Evolutionary conservation across 1,140 invertebrate genomes (phyloP), one percentile per base, ranked within the genome.

Genomic region (Trichogramma pretiosum): DNA sequence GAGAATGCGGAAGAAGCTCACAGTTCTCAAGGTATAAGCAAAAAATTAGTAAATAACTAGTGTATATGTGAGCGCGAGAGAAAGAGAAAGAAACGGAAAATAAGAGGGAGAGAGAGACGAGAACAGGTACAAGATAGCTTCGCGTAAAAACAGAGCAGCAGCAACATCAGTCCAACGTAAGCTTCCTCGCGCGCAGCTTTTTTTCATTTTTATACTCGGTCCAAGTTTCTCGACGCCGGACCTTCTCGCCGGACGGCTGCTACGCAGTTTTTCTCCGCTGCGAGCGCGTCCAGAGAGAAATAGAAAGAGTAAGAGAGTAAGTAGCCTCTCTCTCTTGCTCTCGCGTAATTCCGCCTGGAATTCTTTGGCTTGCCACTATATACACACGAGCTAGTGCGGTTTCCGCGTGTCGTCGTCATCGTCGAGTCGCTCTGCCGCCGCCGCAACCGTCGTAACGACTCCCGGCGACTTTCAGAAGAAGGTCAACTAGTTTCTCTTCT

Each of bases 381-480:
- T 7, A 11, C 24, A 28, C n/a, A n/a, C n/a, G n/a, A n/a, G n/a
- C n/a, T n/a, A n/a, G n/a, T n/a, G n/a, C n/a, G n/a, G n/a, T n/a
- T 28, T 28, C 5, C 24, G 24, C 24, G n/a, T n/a, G 24, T 28
- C 24, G n/a, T 38, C 16, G 19, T 19, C 21, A 17, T 21, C 3
- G n/a, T 19, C 23, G 24, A 36, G 22, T 40, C 37, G 14, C 26
- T 10, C 21, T 16, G 46, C 37, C 38, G 26, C 21, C 21, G n/a
- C n/a, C n/a, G n/a, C n/a, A n/a, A n/a, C n/a, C n/a, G n/a, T n/a
- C n/a, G n/a, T n/a, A n/a, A n/a, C n/a, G n/a, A n/a, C n/a, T n/a
- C n/a, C n/a, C n/a, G n/a, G n/a, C n/a, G n/a, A 23, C 43, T 50
- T 44, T 26, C 37, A n/a, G 43, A 51, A 51, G 49, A 51, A 51